phyloP scores from a whole-genome alignment of 2,888 invertebrate species.

The Emmelina monodactyla region DNA sequence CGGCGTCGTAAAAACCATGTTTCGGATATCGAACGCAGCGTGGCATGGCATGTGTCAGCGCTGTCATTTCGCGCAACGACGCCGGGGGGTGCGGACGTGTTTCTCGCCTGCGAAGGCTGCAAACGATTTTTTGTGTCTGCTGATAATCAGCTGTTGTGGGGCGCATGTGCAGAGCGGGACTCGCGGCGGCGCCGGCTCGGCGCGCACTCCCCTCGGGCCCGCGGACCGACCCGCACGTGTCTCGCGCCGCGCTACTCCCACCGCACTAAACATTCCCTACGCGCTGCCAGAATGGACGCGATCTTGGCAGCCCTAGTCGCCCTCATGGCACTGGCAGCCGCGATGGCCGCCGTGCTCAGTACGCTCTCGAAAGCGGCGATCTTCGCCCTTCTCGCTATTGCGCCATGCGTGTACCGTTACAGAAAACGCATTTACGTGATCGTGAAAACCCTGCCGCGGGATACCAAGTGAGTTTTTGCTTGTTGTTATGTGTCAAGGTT shows the following conservation, averaged over 20 bases:
- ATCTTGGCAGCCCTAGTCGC: conserved; percentile 58
- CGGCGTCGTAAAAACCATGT: no score
- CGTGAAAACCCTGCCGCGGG: conserved; percentile 71
- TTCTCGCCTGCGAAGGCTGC: no score
- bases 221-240: no score
- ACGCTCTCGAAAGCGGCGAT: conserved; percentile 76
- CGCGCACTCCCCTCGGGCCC: no score
- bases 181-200: conserved; percentile 26
- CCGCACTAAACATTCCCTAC: no score
- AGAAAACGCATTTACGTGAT: conserved; percentile 68
- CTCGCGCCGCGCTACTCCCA: no score
- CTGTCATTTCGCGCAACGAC: no score
- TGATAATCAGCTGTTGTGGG: conserved; percentile 49
- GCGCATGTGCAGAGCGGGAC: conserved; percentile 51
- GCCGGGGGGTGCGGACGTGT: no score
- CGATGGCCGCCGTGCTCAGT: conserved; percentile 66
- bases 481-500: no score
- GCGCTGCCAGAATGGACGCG: conserved; percentile 65
- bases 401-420: conserved; percentile 62
- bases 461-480: conserved; percentile 67
- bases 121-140: conserved; percentile 5
- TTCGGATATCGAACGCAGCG: no score
- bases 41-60: no score
- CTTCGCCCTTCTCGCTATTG: conserved; percentile 67
- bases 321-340: conserved; percentile 60